phyloP scores from a whole-genome alignment of 2,888 invertebrate genomes.

The Amphipyra tragopoginis region DNA sequence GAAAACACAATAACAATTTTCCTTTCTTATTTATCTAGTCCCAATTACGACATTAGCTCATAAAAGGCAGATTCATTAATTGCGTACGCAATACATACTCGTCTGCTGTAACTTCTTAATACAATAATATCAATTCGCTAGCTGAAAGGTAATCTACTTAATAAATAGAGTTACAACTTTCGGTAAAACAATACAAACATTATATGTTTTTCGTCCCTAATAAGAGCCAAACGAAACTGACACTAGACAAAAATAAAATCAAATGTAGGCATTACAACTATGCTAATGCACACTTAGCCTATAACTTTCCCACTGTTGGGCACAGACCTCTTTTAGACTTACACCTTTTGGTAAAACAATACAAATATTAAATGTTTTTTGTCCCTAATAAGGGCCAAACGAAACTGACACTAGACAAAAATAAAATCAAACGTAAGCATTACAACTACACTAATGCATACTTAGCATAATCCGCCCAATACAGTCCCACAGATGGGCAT shows the following conservation, averaged over 20 bases:
- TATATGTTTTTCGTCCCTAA: not conserved
- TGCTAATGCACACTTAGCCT: no score
- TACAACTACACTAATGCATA: no score
- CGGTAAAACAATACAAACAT: not conserved
- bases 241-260: not conserved
- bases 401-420: not conserved
- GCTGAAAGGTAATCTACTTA: not conserved
- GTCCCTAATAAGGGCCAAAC: not conserved
- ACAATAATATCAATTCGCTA: conserved; percentile 1
- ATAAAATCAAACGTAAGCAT: not conserved
- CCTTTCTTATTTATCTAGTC: not conserved
- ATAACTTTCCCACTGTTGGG: no score
- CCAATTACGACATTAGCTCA: not conserved
- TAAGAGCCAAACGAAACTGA: not conserved
- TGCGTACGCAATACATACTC: not conserved
- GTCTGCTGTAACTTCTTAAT: not conserved
- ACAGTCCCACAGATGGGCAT: no score
- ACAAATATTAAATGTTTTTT: not conserved
- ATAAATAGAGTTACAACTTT: conserved; percentile 8
- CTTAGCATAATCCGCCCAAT: no score
- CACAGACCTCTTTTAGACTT: no score
- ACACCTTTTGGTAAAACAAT: conserved; percentile 1
- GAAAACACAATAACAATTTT: not conserved
- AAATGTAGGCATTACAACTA: not conserved
- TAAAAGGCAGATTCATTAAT: conserved; percentile 2